These are phyloP conservation scores for Meandrusa payeni DNA, from an alignment of 2,888 invertebrate species.

Conservation along the genomic window DNA sequence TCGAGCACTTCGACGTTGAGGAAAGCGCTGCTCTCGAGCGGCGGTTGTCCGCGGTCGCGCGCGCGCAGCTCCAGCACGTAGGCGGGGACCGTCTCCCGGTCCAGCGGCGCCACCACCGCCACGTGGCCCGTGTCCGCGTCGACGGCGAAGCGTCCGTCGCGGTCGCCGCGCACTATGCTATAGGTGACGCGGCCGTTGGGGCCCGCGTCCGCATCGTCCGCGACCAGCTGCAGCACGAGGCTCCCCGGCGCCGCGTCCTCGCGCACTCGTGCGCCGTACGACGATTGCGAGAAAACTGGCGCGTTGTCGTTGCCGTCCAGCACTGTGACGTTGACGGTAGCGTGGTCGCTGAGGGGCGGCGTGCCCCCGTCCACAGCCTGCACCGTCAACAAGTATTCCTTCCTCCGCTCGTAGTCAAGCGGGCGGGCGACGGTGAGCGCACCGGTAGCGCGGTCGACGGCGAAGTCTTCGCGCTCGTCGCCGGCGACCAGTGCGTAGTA, in stretches of 20 bases:
- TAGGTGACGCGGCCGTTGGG: conserved; percentile 90
- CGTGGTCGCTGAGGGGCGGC: conserved; percentile 93
- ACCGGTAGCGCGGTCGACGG: conserved; percentile 87
- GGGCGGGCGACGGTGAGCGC: conserved; percentile 88
- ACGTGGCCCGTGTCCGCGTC: conserved; percentile 89
- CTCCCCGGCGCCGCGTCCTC: conserved; percentile 89
- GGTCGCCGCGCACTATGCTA: conserved; percentile 86
- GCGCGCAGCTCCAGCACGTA: conserved; percentile 91
- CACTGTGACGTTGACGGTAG: conserved; percentile 92
- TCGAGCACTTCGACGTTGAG: conserved; percentile 92
- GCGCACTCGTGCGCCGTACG: conserved; percentile 87
- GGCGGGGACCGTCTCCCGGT: conserved; percentile 89
- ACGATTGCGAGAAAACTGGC: conserved; percentile 88
- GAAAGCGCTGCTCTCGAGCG: conserved; percentile 85
- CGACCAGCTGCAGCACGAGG: conserved; percentile 87
- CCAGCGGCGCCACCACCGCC: conserved; percentile 86
- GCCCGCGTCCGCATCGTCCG: conserved; percentile 92
- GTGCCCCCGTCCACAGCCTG: conserved; percentile 94
- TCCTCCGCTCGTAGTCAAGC: conserved; percentile 93
- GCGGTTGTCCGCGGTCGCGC: conserved; percentile 89
- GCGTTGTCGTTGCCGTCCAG: conserved; percentile 93
- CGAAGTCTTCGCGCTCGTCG: conserved; percentile 93
- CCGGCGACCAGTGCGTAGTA: conserved; percentile 93
- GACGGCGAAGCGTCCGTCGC: conserved; percentile 87
- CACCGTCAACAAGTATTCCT: conserved; percentile 92